Conservation (phyloP, 2,888 invertebrate species). For the Heliconius aoede region DNA sequence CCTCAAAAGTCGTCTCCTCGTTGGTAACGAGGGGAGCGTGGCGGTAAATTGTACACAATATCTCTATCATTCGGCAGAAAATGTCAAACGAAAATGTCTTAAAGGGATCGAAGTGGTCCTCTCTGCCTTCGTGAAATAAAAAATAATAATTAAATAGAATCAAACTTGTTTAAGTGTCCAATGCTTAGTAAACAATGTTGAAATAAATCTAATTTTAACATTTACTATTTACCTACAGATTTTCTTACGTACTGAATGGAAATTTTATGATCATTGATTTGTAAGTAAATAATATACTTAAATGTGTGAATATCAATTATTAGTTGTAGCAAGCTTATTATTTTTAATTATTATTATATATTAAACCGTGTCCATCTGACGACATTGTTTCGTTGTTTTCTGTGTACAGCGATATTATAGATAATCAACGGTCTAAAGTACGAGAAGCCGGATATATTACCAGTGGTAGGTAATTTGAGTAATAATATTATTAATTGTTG, state of each 20-base stretch:
- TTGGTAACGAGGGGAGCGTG: too few species aligned
- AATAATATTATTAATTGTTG: not conserved
- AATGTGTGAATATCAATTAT: too few species aligned
- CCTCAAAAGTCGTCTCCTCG: too few species aligned
- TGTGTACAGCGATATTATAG: constrained; percentile 11
- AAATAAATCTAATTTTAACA: not conserved
- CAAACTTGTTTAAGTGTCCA: not conserved
- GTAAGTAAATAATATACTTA: too few species aligned
- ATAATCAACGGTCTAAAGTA: constrained; percentile 39
- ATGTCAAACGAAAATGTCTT: too few species aligned
- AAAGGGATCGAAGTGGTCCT: too few species aligned
- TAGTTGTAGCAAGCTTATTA: not conserved
- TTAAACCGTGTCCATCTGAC: not conserved
- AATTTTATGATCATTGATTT: not conserved
- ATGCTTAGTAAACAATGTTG: too few species aligned
- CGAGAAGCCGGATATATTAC: constrained; percentile 21
- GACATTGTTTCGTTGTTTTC: not conserved
- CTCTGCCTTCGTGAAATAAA: too few species aligned
- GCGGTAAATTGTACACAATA: too few species aligned
- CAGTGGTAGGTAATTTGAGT: not conserved
- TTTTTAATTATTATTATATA: not conserved
- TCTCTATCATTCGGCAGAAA: too few species aligned
- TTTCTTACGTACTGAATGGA: not conserved
- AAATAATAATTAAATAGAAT: too few species aligned
- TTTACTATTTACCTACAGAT: not conserved